phyloP scores from a whole-genome alignment of 2,797 vertebrate species.

The Capromys pilorides region DNA sequence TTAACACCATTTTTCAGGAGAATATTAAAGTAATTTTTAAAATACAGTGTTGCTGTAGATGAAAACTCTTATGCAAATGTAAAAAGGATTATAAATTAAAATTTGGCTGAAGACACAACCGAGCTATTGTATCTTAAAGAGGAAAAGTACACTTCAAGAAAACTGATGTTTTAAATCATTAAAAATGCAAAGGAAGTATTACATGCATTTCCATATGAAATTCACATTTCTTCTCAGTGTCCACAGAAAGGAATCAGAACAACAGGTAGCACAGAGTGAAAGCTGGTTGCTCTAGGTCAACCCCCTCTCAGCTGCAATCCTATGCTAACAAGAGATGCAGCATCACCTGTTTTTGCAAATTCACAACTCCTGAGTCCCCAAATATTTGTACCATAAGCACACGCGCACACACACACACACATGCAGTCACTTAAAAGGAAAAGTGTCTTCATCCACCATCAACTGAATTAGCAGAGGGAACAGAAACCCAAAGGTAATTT shows the following conservation, averaged over 20 bases:
- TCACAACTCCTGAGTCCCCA: background rate
- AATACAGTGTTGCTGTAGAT: background rate
- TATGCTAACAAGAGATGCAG: background rate
- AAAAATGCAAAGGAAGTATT: background rate
- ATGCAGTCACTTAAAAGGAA: too few relatives aligned
- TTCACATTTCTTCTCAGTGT: background rate
- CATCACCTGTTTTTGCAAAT: background rate
- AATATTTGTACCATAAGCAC: background rate
- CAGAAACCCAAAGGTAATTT: background rate
- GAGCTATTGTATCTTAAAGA: background rate
- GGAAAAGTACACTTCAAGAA: background rate
- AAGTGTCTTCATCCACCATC: background rate
- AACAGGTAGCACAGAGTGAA: fast-evolving
- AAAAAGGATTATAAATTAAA: background rate
- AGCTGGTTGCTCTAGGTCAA: background rate
- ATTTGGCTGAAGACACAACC: background rate
- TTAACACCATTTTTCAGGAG: background rate
- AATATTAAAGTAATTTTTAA: background rate
- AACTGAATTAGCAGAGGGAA: background rate
- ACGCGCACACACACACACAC: background rate
- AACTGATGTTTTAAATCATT: background rate
- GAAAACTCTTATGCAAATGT: background rate
- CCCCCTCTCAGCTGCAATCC: background rate
- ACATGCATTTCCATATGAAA: background rate
- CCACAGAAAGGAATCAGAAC: background rate